A percentile compares a stretch with the other conserved stretches of the same genome.
phyloP scores from a whole-genome alignment of 2,113 vertebrate genomes.

The Halcyon senegalensis region DNA sequence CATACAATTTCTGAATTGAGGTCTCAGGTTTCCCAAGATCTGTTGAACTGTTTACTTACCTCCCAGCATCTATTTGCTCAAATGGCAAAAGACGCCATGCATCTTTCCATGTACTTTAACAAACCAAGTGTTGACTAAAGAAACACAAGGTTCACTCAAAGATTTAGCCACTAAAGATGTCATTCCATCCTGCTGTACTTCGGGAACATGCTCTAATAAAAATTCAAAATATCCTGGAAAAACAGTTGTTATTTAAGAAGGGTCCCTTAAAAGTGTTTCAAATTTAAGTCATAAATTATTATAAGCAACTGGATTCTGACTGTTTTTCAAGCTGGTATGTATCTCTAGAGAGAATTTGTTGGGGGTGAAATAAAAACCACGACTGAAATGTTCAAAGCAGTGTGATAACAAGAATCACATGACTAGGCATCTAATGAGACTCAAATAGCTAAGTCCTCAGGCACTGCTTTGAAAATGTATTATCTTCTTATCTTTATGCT shows the following conservation, averaged over 20 bases:
- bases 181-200: not conserved
- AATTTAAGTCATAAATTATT: not conserved
- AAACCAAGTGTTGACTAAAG: not conserved
- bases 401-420: slow-evolving; percentile 36
- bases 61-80: not conserved
- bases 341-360: not conserved
- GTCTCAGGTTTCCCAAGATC: not conserved
- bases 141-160: not conserved
- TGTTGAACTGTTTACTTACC: not conserved
- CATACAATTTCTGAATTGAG: not conserved
- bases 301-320: not conserved
- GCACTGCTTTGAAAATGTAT: slow-evolving; percentile 45
- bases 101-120: not conserved
- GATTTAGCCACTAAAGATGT: not conserved
- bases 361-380: slow-evolving; percentile 18
- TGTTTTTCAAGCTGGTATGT: not conserved
- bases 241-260: not conserved
- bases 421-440: slow-evolving; percentile 54
- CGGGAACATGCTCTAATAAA: not conserved
- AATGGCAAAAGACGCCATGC: not conserved
- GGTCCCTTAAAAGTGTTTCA: not conserved
- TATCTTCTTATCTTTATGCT: slow-evolving; percentile 49
- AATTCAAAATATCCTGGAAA: not conserved
- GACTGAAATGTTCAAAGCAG: slow-evolving; percentile 37
- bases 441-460: slow-evolving; percentile 36